Evolutionary conservation across 2,888 invertebrate genomes (phyloP).

Genomic region (Carterocephalus palaemon): DNA sequence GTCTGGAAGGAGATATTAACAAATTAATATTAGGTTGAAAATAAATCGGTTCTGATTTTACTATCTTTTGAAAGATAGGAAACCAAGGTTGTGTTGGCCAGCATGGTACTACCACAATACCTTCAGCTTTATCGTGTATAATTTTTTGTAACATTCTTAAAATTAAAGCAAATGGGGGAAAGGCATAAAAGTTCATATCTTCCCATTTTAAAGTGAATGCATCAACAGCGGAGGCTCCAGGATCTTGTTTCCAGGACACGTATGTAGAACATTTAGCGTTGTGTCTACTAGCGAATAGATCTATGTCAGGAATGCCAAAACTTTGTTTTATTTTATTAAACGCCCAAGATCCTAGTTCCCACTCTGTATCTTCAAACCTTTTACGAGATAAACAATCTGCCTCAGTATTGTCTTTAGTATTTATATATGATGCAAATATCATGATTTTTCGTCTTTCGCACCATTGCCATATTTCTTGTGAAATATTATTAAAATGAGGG

Average conservation of each 20-base stretch:
- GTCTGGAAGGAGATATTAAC: constrained; percentile 1
- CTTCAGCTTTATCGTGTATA: constrained; percentile 19
- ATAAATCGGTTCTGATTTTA: not conserved
- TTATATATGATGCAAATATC: constrained; percentile 24
- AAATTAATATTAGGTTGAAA: not conserved
- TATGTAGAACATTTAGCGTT: constrained; percentile 23
- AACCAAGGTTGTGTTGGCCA: constrained; percentile 18
- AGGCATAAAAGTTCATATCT: constrained; percentile 23
- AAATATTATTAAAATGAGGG: constrained; percentile 16
- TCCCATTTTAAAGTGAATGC: constrained; percentile 26
- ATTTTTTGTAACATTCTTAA: constrained; percentile 25
- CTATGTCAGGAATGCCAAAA: constrained; percentile 5
- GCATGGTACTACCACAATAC: constrained; percentile 22
- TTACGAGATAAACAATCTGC: constrained; percentile 20
- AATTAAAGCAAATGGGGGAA: constrained; percentile 24
- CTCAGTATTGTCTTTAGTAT: constrained; percentile 11
- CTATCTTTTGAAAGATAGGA: not conserved
- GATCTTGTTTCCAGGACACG: constrained; percentile 21
- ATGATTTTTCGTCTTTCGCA: constrained; percentile 17
- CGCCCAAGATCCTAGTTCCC: constrained; percentile 9
- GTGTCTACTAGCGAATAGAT: constrained; percentile 22
- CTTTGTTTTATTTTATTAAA: constrained; percentile 3
- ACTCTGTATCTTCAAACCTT: constrained; percentile 22
- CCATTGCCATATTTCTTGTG: constrained; percentile 21
- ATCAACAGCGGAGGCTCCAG: constrained; percentile 15